Evolutionary conservation across 2,113 vertebrate species (phyloP).

Genomic region (Ivindomyrus marchei): DNA sequence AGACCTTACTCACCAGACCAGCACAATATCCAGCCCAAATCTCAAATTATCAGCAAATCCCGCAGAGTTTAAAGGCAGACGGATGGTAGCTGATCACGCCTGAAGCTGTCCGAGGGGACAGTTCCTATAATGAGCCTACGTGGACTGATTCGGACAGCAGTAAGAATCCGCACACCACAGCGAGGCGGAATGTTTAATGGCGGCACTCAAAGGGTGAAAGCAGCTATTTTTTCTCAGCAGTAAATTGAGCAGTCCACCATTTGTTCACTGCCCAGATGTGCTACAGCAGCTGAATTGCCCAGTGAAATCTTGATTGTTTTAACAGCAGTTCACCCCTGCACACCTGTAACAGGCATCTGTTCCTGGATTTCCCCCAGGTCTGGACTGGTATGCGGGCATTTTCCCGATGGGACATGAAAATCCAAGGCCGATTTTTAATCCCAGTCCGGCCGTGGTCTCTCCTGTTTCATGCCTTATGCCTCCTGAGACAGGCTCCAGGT

Average conservation of each 20-base stretch:
- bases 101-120: neutral
- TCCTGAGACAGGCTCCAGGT: neutral
- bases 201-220: neutral
- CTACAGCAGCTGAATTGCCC: neutral
- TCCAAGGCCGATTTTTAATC: neutral
- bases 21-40: neutral
- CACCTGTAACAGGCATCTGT: neutral
- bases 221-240: neutral
- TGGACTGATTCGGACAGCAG: neutral
- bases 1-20: too few species aligned
- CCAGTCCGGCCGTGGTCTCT: neutral
- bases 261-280: neutral
- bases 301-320: neutral
- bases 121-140: neutral
- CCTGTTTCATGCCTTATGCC: neutral
- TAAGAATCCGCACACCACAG: neutral
- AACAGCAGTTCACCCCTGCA: neutral
- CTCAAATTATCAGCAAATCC: neutral
- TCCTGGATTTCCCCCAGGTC: neutral
- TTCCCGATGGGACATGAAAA: neutral
- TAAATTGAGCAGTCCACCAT: neutral
- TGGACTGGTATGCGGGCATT: neutral
- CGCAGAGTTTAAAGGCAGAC: neutral
- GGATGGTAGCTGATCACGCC: neutral
- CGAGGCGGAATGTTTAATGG: neutral